A percentile compares a stretch with the other conserved stretches of the same genome.
Evolutionary conservation across 2,888 invertebrate species (phyloP).

Genomic region (Oscheius sp.): DNA sequence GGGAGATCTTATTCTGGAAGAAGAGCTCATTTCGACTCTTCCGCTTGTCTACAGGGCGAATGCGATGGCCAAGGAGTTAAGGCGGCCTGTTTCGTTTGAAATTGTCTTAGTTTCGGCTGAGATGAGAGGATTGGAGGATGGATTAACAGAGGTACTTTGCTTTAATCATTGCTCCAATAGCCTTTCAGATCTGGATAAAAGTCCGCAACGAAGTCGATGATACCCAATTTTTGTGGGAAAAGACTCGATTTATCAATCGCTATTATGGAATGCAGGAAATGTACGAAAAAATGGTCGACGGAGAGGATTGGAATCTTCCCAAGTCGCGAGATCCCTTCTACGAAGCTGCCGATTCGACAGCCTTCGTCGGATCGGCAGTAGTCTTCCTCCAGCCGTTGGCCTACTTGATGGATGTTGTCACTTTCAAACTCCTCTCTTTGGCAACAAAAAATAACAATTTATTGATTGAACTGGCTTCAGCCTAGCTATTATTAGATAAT

Average conservation of each 20-base stretch:
- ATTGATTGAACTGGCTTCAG: too few species aligned
- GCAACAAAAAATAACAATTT: too few species aligned
- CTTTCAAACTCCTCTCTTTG: too few species aligned
- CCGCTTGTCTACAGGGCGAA: slow-evolving; percentile 75
- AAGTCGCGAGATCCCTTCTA: slow-evolving; percentile 75
- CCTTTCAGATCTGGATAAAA: slow-evolving; percentile 72
- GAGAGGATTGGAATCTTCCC: slow-evolving; percentile 73
- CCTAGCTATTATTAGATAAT: too few species aligned
- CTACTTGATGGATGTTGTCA: slow-evolving; percentile 74
- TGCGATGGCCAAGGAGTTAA: slow-evolving; percentile 74
- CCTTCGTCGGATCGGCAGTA: slow-evolving; percentile 74
- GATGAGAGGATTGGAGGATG: slow-evolving; percentile 72
- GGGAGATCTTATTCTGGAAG: slow-evolving; percentile 71
- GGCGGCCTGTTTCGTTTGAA: slow-evolving; percentile 74
- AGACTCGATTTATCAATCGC: slow-evolving; percentile 74
- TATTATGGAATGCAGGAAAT: slow-evolving; percentile 75
- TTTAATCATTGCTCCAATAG: background rate
- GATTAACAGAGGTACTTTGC: slow-evolving; percentile 72
- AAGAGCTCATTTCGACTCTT: slow-evolving; percentile 74
- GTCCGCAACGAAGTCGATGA: slow-evolving; percentile 73
- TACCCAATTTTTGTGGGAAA: slow-evolving; percentile 75
- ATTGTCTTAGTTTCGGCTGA: slow-evolving; percentile 74
- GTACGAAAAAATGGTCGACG: slow-evolving; percentile 74
- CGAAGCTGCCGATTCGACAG: slow-evolving; percentile 73
- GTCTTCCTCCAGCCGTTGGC: slow-evolving; percentile 75